Base-by-base conservation (phyloP, 1,140 invertebrate genomes). In the Ceratitis capitata region DNA sequence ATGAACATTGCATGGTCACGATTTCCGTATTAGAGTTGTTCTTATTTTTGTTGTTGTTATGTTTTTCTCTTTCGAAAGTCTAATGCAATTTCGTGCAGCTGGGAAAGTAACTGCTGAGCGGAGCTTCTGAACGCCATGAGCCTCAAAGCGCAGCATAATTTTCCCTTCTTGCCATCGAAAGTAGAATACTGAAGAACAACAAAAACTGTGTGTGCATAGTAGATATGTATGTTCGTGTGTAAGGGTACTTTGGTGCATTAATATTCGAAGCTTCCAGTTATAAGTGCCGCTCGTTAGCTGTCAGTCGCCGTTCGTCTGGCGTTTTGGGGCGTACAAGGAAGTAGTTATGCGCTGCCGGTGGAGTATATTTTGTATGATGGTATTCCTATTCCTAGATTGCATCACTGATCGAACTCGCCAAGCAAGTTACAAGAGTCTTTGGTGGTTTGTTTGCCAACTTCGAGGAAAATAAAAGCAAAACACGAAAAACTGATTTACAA, bases 261-360 rank as follows among this genome's bases (percentile, higher is more conserved):
- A 14, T 4, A 23, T 3, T 0, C 39, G 23, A 19, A 7, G 42
- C 42, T 78, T 2, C 39, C 35, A 78, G 7, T 26, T 78, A 23
- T 16, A 78, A 47, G 69, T 42, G 69, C n/a, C 12, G 69, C 39
- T 78, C 39, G 45, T 78, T 74, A 78, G 69, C 26, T 39, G 39
- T 23, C 39, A 42, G 39, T 78, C n/a, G 16, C 39, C 19, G n/a
- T 10, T 10, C 39, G 39, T 42, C 12, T 19, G 69, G 7, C 7
- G 39, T 45, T 78, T 78, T 78, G 39, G 69, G 69, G 69, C 69
- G 69, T 78, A 78, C 39, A 39, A 78, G 35, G 69, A 78, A 78
- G 69, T 78, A n/a, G 19, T 78, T 42, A 29, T 29, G 5, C 61
- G 61, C 32, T 10, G 39, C 69, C 39, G 39, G 4, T 26, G 69